Conservation (phyloP, 2,113 vertebrate genomes). For the Rhinopithecus roxellana region DNA sequence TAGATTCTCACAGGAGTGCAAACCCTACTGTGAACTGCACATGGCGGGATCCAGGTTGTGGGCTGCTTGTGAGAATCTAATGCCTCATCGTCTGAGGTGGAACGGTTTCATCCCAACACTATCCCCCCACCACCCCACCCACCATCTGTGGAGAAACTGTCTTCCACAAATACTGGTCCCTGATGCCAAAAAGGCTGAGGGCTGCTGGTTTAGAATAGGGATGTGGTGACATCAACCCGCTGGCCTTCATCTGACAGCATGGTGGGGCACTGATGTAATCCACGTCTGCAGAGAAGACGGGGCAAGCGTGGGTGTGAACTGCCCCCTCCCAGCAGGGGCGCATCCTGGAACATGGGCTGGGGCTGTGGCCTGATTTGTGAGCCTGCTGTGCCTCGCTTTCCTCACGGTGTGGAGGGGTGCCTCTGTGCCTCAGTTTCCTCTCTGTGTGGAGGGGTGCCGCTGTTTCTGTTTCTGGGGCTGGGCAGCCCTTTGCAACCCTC, state of each 20-base stretch:
- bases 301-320: not conserved
- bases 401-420: not conserved
- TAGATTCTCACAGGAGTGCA: too few species aligned
- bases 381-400: not conserved
- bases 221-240: too few species aligned
- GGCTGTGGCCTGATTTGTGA: rapidly evolving
- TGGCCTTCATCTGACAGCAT: rapidly evolving
- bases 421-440: not conserved
- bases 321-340: rapidly evolving
- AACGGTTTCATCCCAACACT: too few species aligned
- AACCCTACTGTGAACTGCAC: too few species aligned
- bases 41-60: too few species aligned
- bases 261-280: rapidly evolving
- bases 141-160: too few species aligned
- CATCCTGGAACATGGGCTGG: rapidly evolving
- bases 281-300: not conserved
- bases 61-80: too few species aligned
- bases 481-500: not conserved
- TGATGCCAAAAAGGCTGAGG: too few species aligned
- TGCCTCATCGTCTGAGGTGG: too few species aligned
- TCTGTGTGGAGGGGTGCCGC: rapidly evolving
- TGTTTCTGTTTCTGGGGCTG: rapidly evolving
- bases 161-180: too few species aligned
- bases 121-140: too few species aligned
- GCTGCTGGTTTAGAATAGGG: too few species aligned